These are phyloP conservation scores for Cosmopolites sordidus DNA, from an alignment of 2,888 invertebrate genomes.

Conservation along the genomic window DNA sequence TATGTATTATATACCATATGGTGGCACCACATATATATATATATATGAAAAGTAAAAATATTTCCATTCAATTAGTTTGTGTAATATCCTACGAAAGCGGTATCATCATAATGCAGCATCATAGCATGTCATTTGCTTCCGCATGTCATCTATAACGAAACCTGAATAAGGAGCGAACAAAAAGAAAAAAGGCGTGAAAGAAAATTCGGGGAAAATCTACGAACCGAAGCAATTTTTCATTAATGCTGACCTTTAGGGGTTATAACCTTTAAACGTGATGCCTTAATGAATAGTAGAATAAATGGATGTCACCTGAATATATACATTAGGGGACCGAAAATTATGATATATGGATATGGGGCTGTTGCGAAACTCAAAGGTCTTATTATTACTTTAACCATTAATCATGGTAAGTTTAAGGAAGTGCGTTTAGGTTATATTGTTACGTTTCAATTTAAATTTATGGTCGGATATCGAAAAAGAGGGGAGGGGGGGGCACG, in stretches of 20 bases:
- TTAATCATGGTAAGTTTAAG: constrained; percentile 7
- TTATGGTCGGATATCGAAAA: not conserved
- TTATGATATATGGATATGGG: constrained; percentile 10
- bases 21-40: too few relatives aligned
- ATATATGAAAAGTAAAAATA: too few relatives aligned
- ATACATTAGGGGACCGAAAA: not conserved
- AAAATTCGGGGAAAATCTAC: too few relatives aligned
- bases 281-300: constrained; percentile 10
- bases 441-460: not conserved
- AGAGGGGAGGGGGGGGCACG: too few relatives aligned
- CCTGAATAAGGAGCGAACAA: not conserved
- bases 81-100: too few relatives aligned
- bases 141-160: too few relatives aligned
- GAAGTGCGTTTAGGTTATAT: constrained; percentile 1
- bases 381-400: constrained; percentile 3
- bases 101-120: too few relatives aligned
- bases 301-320: constrained; percentile 10
- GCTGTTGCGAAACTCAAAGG: not conserved
- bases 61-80: too few relatives aligned
- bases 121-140: too few relatives aligned
- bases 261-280: constrained; percentile 10
- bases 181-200: not conserved
- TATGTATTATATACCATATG: too few relatives aligned
- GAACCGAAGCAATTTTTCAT: constrained; percentile 1
- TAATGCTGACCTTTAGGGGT: not conserved